Conservation (phyloP, 1,140 invertebrate genomes). For the Pentalonia nigronervosa region DNA sequence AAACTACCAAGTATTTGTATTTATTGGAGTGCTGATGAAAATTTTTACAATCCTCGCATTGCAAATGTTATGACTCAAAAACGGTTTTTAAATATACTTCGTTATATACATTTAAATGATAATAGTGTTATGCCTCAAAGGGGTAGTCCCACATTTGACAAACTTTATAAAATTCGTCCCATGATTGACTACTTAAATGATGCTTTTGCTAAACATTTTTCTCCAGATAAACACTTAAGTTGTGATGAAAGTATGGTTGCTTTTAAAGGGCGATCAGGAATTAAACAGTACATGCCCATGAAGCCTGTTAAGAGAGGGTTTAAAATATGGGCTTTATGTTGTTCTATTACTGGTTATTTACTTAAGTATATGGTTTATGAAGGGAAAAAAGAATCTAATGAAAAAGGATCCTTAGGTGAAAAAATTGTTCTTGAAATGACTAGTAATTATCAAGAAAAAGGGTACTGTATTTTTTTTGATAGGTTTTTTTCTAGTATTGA, state of each 20-base stretch:
- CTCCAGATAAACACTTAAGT: background rate
- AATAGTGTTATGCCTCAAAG: background rate
- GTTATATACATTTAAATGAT: background rate
- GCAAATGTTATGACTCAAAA: background rate
- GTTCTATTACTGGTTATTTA: background rate
- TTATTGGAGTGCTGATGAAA: background rate
- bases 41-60: background rate
- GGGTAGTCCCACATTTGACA: background rate
- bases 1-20: background rate
- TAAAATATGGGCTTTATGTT: background rate
- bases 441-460: background rate
- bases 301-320: slow-evolving; percentile 62
- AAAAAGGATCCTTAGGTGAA: background rate
- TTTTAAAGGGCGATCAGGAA: slow-evolving; percentile 61
- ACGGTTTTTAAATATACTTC: background rate
- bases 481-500: background rate
- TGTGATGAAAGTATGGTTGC: slow-evolving; percentile 60
- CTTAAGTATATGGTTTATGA: background rate
- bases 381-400: background rate
- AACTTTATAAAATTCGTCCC: background rate
- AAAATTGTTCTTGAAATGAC: background rate
- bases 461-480: background rate
- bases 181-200: background rate
- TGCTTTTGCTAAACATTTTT: background rate
- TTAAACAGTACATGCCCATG: slow-evolving; percentile 63